Conservation (phyloP, 2,888 invertebrate genomes). For the Drosophila neonasuta region DNA sequence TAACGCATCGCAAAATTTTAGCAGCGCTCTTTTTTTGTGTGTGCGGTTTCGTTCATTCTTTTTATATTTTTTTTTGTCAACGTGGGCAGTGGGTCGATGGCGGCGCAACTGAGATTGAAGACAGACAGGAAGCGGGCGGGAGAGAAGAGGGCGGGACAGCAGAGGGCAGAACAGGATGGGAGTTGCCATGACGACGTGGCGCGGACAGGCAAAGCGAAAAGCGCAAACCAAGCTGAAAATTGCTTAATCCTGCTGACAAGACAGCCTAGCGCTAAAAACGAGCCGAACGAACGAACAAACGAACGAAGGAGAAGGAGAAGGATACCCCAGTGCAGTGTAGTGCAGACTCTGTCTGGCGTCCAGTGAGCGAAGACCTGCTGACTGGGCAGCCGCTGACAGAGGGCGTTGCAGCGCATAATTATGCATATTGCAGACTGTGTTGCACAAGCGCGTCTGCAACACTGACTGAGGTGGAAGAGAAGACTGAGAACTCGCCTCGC, state of each 20-base stretch:
- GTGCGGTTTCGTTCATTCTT: neutral
- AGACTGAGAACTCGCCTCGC: neutral
- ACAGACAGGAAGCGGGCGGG: constrained; percentile 6
- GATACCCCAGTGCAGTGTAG: constrained; percentile 20
- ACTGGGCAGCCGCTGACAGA: constrained; percentile 75
- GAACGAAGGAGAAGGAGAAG: constrained; percentile 51
- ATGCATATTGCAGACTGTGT: constrained; percentile 60
- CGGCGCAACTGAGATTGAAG: constrained; percentile 7
- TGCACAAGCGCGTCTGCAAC: neutral
- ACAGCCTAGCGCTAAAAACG: constrained; percentile 60
- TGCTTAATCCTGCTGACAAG: constrained; percentile 78
- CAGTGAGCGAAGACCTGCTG: constrained; percentile 39
- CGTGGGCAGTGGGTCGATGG: constrained; percentile 60
- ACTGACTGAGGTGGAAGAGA: neutral
- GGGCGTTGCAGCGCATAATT: constrained; percentile 80
- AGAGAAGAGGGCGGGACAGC: neutral
- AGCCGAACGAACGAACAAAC: constrained; percentile 19
- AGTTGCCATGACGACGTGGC: constrained; percentile 48
- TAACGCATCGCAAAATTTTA: constrained; percentile 72
- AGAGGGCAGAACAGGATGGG: constrained; percentile 9
- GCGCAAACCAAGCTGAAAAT: constrained; percentile 73
- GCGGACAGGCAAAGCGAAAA: constrained; percentile 60
- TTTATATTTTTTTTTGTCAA: constrained; percentile 52
- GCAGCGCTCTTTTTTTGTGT: constrained; percentile 30
- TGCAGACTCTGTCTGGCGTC: neutral